Evolutionary conservation across 2,888 invertebrate species (phyloP).

Genomic region (Siphonodentalium dalli): DNA sequence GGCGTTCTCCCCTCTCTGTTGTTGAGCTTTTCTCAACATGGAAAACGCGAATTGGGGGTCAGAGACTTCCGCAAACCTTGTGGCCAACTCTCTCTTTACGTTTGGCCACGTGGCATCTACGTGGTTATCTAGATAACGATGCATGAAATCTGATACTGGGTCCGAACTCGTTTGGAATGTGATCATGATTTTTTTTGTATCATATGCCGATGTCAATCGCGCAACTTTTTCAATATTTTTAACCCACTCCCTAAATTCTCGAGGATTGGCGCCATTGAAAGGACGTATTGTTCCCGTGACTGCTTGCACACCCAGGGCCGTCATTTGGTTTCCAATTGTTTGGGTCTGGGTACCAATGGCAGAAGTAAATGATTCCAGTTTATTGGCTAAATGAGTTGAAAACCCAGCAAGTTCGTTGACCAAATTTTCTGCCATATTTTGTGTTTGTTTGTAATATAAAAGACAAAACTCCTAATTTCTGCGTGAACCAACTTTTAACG

Average conservation of each 20-base stretch:
- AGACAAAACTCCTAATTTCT: no score
- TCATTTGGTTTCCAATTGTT: no score
- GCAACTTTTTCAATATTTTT: constrained; percentile 17
- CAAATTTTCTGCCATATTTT: no score
- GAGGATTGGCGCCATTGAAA: constrained; percentile 11
- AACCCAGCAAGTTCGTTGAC: no score
- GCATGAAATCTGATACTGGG: constrained; percentile 17
- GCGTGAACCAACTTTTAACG: no score
- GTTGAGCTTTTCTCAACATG: constrained; percentile 13
- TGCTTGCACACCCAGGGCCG: no score
- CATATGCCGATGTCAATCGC: not conserved
- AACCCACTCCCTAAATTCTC: constrained; percentile 18
- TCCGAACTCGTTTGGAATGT: constrained; percentile 16
- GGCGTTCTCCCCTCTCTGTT: constrained; percentile 12
- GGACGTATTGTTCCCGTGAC: no score
- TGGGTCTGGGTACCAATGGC: no score
- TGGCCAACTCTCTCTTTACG: constrained; percentile 3
- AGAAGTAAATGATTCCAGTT: no score
- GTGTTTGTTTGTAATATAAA: no score
- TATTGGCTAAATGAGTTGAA: no score
- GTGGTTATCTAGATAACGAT: constrained; percentile 11
- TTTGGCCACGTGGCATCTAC: not conserved
- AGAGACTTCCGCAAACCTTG: constrained; percentile 19
- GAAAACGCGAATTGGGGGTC: constrained; percentile 21
- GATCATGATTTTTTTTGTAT: constrained; percentile 2